phyloP scores from a whole-genome alignment of 2,888 invertebrate genomes.

The Apodemia mormo region DNA sequence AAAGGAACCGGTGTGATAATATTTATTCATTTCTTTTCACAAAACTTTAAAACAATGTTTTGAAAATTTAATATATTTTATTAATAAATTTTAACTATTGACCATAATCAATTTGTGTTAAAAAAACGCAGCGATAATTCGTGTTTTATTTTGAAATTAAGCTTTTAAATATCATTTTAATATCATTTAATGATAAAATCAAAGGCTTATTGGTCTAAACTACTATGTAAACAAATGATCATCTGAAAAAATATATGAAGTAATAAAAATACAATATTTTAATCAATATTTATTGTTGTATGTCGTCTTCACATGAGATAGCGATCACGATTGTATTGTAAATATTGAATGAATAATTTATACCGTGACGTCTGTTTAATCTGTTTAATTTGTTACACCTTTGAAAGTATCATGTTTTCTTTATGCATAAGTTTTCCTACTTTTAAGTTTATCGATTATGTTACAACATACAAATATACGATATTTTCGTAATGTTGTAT shows the following conservation, averaged over 20 bases:
- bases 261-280: constrained; percentile 27
- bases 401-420: constrained; percentile 22
- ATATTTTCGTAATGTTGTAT: background rate
- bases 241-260: background rate
- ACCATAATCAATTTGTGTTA: no score
- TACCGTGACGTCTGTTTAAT: constrained; percentile 57
- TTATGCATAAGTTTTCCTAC: background rate
- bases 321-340: constrained; percentile 48
- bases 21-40: no score
- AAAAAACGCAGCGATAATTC: background rate
- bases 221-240: background rate
- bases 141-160: background rate
- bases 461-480: background rate
- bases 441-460: background rate
- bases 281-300: constrained; percentile 36
- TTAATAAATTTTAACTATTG: no score
- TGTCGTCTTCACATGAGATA: constrained; percentile 35
- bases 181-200: background rate
- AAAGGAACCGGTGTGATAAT: no score
- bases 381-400: constrained; percentile 40
- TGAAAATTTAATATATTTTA: no score
- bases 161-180: no score
- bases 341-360: constrained; percentile 72
- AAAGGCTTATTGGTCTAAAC: background rate
- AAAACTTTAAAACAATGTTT: no score